Percentiles rank a stretch among this genome's conserved stretches.
Evolutionary conservation across 2,113 vertebrate species (phyloP).

Genomic region (Tachuris rubrigastra): DNA sequence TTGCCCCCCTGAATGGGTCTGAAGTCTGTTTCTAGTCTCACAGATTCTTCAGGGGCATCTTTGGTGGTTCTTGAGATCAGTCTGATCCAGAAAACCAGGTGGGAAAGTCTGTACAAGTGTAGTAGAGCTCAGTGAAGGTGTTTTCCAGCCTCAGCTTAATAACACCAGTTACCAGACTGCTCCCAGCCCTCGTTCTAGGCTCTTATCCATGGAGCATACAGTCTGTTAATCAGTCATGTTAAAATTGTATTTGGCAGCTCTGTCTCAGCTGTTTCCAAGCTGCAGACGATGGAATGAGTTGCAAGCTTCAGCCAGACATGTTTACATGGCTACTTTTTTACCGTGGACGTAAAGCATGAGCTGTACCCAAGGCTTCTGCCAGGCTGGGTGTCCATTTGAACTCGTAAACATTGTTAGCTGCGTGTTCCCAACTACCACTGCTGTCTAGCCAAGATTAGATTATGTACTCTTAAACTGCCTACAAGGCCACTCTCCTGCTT

Average conservation of each 20-base stretch:
- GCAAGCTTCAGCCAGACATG: not conserved
- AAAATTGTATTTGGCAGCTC: not conserved
- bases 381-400: not conserved
- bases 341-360: not conserved
- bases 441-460: not conserved
- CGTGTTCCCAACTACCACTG: not conserved
- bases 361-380: not conserved
- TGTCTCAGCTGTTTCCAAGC: not conserved
- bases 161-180: not conserved
- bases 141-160: not conserved
- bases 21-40: not conserved
- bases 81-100: not conserved
- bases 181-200: not conserved
- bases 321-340: not conserved
- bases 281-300: not conserved
- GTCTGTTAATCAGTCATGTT: not conserved
- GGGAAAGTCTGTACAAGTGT: not conserved
- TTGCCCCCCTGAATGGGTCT: rapidly evolving
- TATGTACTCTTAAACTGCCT: not conserved
- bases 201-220: not conserved
- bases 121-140: not conserved
- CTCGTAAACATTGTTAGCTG: not conserved
- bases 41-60: not conserved
- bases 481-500: not conserved
- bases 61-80: not conserved